Evolutionary conservation across 1,140 invertebrate genomes (phyloP), one percentile per base, ranked within the genome.

Genomic region (Calycopis cecrops): DNA sequence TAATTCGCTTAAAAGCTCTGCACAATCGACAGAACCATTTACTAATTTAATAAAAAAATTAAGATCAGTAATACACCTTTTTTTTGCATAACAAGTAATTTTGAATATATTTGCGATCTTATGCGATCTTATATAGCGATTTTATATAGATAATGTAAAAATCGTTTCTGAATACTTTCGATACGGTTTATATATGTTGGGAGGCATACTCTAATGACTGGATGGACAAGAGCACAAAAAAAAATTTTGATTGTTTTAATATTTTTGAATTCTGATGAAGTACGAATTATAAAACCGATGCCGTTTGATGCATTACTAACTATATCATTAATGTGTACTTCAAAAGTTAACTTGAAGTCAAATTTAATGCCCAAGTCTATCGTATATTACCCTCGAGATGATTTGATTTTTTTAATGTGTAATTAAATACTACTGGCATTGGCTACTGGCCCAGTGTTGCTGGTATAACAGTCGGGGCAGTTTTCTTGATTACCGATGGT

Each of bases 281-380:
- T n/a, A n/a, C n/a, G n/a, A n/a, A n/a, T n/a, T n/a, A n/a, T n/a
- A n/a, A n/a, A n/a, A n/a, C n/a, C n/a, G 9, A 48, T 16, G 11
- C 17, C 16, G 9, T 48, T 28, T 10, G 17, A 18, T 33, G 47
- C 21, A 11, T 48, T 48, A 8, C 3, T 48, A 11, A 33, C 47
- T 11, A 48, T n/a, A n/a, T n/a, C n/a, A n/a, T n/a, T n/a, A n/a
- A n/a, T 28, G 11, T 48, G 47, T 4, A 18, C 18, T 10, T 48
- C 47, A 7, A 33, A 48, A 10, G 7, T 9, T 8, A 48, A 18
- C 21, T 48, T 55, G 18, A 33, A 40, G 16, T 55, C 52, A 21
- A 55, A 55, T 1, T 9, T 37, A 18, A 55, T 44, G 9, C 44
- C 42, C 10, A 48, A 55, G 9, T 55, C 53, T 14, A 48, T 55